Base-by-base conservation (phyloP, 2,113 vertebrate genomes). In the Amazona guildingii region DNA sequence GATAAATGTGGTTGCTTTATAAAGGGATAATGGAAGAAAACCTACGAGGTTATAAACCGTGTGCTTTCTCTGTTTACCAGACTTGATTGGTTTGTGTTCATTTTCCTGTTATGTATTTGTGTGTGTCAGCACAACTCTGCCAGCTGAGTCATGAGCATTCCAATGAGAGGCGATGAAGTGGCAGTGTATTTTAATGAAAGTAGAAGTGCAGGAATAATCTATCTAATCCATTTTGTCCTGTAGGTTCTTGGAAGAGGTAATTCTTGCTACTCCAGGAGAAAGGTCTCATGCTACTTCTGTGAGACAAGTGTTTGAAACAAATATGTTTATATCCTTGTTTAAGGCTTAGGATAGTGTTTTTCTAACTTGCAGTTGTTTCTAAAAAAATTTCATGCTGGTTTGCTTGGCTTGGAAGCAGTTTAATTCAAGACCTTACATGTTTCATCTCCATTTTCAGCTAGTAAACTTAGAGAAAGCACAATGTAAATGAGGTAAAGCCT, bases 41-140 rank as follows among this genome's bases (percentile, higher is more conserved):
- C 0, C 3, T 8, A 7, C 24, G 10, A 59, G 52, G 23, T 52
- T 85, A 11, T 13, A 64, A 90, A 61, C 0, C 4, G 27, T 31
- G 9, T 69, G 63, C 31, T 77, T 66, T 1, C 9, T 66, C 81
- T 89, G 29, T 61, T 76, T 33, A 27, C 35, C 16, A 17, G 4
- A 68, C 37, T 29, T 68, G 21, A 29, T 24, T 25, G 11, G 5
- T 46, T 59, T 87, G 6, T 17, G 4, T 59, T 86, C 17, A 15
- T 80, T 59, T 78, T 15, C 6, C 3, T 72, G 31, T 67, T 72
- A 17, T 35, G 11, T 64, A 17, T 63, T 24, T 75, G 18, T 66
- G 13, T 66, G 27, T 61, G 35, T 76, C 7, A 54, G 57, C 35
- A 46, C 13, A 73, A 20, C 27, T 83, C 37, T 81, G 44, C 59